Base-by-base conservation (phyloP, 2,888 invertebrate species). In the Mesochorus sp. region DNA sequence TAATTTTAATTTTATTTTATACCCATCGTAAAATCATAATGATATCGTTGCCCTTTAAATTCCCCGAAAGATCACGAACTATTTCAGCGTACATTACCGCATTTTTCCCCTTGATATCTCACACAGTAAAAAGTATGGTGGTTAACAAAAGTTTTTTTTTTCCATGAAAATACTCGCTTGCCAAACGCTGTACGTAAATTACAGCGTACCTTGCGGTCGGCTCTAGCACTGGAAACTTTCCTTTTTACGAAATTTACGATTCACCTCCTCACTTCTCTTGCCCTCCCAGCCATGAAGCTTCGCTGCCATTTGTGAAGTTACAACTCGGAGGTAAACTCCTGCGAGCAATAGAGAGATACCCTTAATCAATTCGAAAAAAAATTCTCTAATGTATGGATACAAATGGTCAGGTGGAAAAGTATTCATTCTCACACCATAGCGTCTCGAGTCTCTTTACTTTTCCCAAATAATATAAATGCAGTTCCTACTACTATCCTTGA, bases 191-290 rank as follows among this genome's bases (percentile, higher is more conserved):
- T 17, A 26, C 39, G 8, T 62, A 62, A 68, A 61, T 67, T 74
- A 70, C 55, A 31, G 55, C 24, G 17, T 62, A 34, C 24, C 21
- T n/a, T n/a, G 47, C 47, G 59, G 37, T 62, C 34, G 21, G 31
- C 49, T 47, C 55, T 55, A 31, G 14, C 62, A 28, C 8, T 10
- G 24, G n/a, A 14, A 51, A 57, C 51, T 47, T 19, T 61, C 8
- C 67, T 61, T 64, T 59, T 51, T 55, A 17, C 26, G 24, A 53
- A 73, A 73, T 77, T 77, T 73, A 77, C 73, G 77, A 62, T 62
- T 68, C 19, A n/a, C n/a, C n/a, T n/a, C n/a, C n/a, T n/a, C n/a
- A n/a, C 37, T 53, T 44, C 66, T 64, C 53, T 66, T 28, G 12
- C 42, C 59, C n/a, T n/a, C 21, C 12, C 26, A 49, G 53, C 47